phyloP scores from a whole-genome alignment of 2,888 invertebrate genomes.

The Timema cristinae region DNA sequence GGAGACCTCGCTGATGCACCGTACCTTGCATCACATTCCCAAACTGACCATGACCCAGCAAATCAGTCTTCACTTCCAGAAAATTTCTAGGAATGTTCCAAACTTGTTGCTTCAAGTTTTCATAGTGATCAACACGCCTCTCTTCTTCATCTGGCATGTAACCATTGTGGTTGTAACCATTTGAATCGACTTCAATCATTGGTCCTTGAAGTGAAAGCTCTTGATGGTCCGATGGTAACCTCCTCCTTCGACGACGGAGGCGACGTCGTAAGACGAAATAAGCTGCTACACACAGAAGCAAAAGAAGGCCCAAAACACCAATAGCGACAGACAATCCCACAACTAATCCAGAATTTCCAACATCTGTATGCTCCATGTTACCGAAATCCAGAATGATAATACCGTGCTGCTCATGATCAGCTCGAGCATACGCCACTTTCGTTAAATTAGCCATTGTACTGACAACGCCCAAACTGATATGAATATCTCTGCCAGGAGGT shows the following conservation, averaged over 20 bases:
- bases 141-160: slow-evolving; percentile 64
- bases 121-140: slow-evolving; percentile 64
- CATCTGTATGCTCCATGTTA: too few species aligned
- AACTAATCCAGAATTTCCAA: too few species aligned
- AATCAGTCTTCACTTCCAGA: slow-evolving; percentile 64
- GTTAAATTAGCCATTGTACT: slow-evolving; percentile 63
- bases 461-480: slow-evolving; percentile 66
- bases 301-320: too few species aligned
- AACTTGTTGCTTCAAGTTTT: slow-evolving; percentile 68
- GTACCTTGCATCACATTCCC: slow-evolving; percentile 72
- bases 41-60: slow-evolving; percentile 71
- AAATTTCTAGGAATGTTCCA: slow-evolving; percentile 69
- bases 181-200: slow-evolving; percentile 69
- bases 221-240: slow-evolving; percentile 50
- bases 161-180: slow-evolving; percentile 53
- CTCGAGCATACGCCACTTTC: slow-evolving; percentile 44
- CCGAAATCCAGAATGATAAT: too few species aligned
- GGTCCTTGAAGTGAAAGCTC: slow-evolving; percentile 74
- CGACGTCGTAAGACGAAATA: too few species aligned
- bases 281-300: too few species aligned
- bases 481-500: slow-evolving; percentile 56
- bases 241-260: too few species aligned
- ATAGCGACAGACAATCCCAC: too few species aligned
- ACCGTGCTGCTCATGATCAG: too few species aligned
- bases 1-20: slow-evolving; percentile 57